These are phyloP conservation scores for Anhinga rufa DNA, from an alignment of 2,113 vertebrate genomes.

Conservation along the genomic window DNA sequence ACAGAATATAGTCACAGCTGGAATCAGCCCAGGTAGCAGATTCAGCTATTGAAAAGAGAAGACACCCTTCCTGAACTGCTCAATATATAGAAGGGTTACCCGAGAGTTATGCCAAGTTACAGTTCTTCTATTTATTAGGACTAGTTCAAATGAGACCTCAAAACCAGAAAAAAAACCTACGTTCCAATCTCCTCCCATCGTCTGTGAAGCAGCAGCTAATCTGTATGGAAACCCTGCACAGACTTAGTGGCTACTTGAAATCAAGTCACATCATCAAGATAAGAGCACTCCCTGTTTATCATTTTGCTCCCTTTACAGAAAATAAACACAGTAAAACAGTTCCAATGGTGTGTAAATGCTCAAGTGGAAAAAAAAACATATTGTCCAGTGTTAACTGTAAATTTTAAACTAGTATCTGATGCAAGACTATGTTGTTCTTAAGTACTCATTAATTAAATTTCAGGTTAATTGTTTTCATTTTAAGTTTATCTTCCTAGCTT, in stretches of 20 bases:
- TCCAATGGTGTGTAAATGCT: not conserved
- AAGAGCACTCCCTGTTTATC: not conserved
- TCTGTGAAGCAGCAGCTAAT: not conserved
- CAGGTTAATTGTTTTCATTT: not conserved
- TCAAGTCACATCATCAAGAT: not conserved
- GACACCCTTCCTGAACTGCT: not conserved
- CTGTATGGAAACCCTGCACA: not conserved
- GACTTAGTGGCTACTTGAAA: not conserved
- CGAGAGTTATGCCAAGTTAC: not conserved
- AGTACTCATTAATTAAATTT: not conserved
- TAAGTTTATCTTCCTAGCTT: not conserved
- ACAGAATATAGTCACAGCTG: not conserved
- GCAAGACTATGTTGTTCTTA: not conserved
- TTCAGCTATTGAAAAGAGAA: not conserved
- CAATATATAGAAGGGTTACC: not conserved
- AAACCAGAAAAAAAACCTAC: not conserved
- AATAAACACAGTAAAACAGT: not conserved
- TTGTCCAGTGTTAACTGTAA: not conserved
- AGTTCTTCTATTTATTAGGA: not conserved
- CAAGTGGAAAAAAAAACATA: fast-evolving
- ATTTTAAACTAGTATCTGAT: not conserved
- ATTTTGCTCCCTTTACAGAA: not conserved
- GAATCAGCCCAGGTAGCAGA: not conserved
- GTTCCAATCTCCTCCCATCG: not conserved
- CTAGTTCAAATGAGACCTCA: not conserved